Evolutionary conservation across 2,888 invertebrate genomes (phyloP), one percentile per base, ranked within the genome.

Genomic region (Anaspis maculata): DNA sequence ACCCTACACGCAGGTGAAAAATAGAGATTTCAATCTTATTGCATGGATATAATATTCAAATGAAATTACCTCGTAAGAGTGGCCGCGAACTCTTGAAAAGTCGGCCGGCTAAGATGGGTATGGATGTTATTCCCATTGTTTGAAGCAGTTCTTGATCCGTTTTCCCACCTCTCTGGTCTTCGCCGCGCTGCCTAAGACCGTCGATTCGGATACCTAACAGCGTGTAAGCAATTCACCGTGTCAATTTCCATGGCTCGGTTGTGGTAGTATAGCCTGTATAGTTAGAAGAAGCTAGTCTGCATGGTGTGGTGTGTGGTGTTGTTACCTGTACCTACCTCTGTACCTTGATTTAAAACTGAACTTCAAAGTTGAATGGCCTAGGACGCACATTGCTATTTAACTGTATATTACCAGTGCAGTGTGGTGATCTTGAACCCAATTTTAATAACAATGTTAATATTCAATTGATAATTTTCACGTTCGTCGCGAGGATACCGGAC

Each of bases 311-410:
- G 28, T 39, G 21, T 30, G 30, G 27, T 34, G 39, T 39, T 28
- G 27, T 39, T 34, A 39, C 32, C 28, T 34, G 25, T 30, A 15
- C 33, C 33, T 10, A 15, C 9, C n/a, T 10, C 13, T 27, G 34
- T 36, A 40, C 30, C 27, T 32, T 39, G 32, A 35, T 40, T 40
- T 40, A 40, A 39, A 36, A 44, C 42, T 47, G 48, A 49, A 48
- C 49, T 49, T 48, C 45, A 45, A 48, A 50, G 55, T 52, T 55
- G 52, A 53, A 54, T 53, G 53, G 52, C 55, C 55, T 53, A 40
- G 30, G 36, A 40, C 36, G 39, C 33, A 40, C 36, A 36, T 40
- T 27, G 36, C 39, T 32, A 40, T 40, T 39, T 40, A 40, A 40
- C 39, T 40, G 39, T 40, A 40, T 40, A 36, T 36, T 33, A 27